Evolutionary conservation across 2,888 invertebrate species (phyloP), one percentile per base, ranked within the genome.

Genomic region (Rhagonycha lutea): DNA sequence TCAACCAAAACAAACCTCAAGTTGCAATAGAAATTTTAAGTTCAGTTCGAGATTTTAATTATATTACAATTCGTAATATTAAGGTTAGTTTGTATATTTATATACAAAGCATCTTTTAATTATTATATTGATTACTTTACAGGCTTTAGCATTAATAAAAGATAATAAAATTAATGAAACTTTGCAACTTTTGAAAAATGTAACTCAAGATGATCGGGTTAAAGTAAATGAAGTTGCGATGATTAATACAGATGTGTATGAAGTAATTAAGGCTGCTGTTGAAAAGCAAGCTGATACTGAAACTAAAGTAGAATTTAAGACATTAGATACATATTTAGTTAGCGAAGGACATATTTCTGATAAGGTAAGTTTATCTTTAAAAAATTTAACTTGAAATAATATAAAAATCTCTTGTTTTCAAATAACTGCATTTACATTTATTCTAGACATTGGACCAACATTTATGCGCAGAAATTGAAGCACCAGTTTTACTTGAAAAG

Each of bases 31-130:
- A 95, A 88, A 89, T 94, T 68, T 83, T 93, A 70, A 87, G 91
- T 4, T 84, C 88, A 3, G 87, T 87, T 2, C 85, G 87, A 80
- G 91, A 90, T 79, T 89, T 89, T 72, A 91, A 91, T 81, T 94
- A 94, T 83, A 91, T 94, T 5, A 92, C 92, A 4, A 85, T 93
- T 10, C 90, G 94, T 81, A 94, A 93, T 89, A 86, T 95, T 10
- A 94, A 92, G 89, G 91, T 93, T 82, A 78, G 65, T 47, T 18
- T 47, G 1, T 7, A 47, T n/a, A 47, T 47, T 47, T 47, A 47
- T 9, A 28, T 28, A 14, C 9, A 11, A 26, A 18, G 63, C n/a
- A 28, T 24, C 14, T 4, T 29, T 60, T 32, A 12, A 8, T n/a
- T 24, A 67, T 9, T 24, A 67, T 9, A 24, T 63, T 70, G 14